phyloP scores from a whole-genome alignment of 2,797 vertebrate species.

The Cephalopachus bancanus region DNA sequence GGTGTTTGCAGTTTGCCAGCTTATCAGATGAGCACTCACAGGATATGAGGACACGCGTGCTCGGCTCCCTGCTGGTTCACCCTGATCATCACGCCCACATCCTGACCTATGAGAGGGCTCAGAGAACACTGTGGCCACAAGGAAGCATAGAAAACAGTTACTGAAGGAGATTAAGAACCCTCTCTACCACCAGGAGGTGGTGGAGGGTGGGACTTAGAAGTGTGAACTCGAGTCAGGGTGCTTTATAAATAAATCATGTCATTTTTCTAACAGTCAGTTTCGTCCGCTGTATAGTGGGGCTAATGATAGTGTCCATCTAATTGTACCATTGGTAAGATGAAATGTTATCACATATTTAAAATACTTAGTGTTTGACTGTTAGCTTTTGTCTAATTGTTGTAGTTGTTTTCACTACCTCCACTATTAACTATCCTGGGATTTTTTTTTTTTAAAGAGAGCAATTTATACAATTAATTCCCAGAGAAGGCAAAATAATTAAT shows the following conservation, averaged over 20 bases:
- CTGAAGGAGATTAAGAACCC: background rate
- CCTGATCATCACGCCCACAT: no score
- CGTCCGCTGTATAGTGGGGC: background rate
- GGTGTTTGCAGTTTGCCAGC: background rate
- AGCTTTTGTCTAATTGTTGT: background rate
- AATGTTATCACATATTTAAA: background rate
- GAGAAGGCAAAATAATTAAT: background rate
- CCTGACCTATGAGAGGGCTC: background rate
- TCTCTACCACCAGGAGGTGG: background rate
- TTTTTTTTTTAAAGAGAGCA: background rate
- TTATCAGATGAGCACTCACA: no score
- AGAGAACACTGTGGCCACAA: background rate
- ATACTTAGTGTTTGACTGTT: background rate
- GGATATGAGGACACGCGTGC: background rate
- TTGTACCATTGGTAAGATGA: background rate
- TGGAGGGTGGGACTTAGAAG: background rate
- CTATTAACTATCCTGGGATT: background rate
- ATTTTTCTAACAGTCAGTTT: background rate
- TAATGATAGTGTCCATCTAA: background rate
- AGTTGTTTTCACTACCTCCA: background rate
- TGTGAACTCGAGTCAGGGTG: background rate
- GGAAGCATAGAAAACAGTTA: background rate
- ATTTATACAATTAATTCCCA: background rate
- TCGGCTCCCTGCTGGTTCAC: background rate
- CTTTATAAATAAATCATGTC: background rate